These are phyloP conservation scores for Nymphalis polychloros DNA, from an alignment of 2,888 invertebrate species.

Conservation along the genomic window DNA sequence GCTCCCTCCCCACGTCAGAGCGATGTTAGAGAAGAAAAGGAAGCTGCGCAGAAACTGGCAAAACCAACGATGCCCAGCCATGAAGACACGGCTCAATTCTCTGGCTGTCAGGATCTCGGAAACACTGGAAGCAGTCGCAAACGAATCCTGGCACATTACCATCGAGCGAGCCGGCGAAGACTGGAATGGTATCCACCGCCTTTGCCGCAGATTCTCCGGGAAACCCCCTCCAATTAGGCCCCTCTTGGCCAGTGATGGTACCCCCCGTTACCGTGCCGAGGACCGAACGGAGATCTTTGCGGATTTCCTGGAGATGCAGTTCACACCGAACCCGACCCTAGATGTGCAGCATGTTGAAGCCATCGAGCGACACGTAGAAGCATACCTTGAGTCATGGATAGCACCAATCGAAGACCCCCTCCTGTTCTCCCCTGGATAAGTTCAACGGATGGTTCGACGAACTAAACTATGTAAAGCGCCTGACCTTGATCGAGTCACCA, in stretches of 20 bases:
- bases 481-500: conserved; percentile 32
- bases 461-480: conserved; percentile 38
- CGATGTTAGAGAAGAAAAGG: too few relatives aligned
- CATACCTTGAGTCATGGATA: background rate
- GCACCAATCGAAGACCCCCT: conserved; percentile 7
- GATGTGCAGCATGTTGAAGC: background rate
- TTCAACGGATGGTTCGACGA: background rate
- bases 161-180: too few relatives aligned
- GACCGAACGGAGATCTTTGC: conserved; percentile 34
- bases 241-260: conserved; percentile 20
- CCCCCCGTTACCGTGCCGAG: conserved; percentile 17
- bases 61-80: too few relatives aligned
- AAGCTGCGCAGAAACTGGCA: too few relatives aligned
- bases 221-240: background rate
- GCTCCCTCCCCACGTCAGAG: too few relatives aligned
- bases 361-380: background rate
- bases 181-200: too few relatives aligned
- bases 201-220: conserved; percentile 6
- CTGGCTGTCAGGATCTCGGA: too few relatives aligned
- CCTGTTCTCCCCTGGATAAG: conserved; percentile 28
- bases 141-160: too few relatives aligned
- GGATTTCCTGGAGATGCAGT: conserved; percentile 23
- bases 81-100: too few relatives aligned
- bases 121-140: too few relatives aligned
- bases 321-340: background rate